A percentile compares a stretch with the other conserved stretches of the same genome.
Evolutionary conservation across 2,113 vertebrate species (phyloP).

Genomic region (Ginglymostoma cirratum): DNA sequence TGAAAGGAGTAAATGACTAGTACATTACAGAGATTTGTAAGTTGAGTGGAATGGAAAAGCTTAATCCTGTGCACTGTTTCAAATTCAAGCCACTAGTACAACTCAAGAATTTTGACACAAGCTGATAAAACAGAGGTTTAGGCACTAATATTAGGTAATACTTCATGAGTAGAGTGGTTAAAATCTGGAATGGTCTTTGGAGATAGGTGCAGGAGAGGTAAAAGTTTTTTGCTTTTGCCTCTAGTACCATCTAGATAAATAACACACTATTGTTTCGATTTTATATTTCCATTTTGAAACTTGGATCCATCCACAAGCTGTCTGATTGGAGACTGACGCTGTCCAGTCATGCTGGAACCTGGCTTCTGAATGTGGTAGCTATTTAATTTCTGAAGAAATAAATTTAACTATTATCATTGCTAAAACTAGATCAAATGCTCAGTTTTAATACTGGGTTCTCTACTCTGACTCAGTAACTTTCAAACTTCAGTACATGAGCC

Average conservation of each 20-base stretch:
- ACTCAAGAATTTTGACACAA: neutral
- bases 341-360: neutral
- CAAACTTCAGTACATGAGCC: neutral
- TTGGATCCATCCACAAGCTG: neutral
- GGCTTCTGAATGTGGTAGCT: neutral
- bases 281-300: neutral
- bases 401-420: neutral
- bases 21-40: neutral
- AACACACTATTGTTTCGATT: neutral
- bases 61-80: neutral
- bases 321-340: neutral
- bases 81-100: neutral
- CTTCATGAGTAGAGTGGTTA: neutral
- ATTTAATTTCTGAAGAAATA: neutral
- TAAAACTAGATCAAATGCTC: neutral
- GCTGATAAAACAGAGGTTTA: neutral
- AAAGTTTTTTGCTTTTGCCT: too few relatives aligned
- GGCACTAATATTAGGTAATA: neutral
- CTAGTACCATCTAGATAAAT: neutral
- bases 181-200: neutral
- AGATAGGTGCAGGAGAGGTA: too few relatives aligned
- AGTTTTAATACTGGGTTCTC: neutral
- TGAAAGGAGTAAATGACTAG: neutral
- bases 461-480: neutral
- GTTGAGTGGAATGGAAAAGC: neutral